Conservation (phyloP, 2,113 vertebrate genomes). For the Sapajus apella region DNA sequence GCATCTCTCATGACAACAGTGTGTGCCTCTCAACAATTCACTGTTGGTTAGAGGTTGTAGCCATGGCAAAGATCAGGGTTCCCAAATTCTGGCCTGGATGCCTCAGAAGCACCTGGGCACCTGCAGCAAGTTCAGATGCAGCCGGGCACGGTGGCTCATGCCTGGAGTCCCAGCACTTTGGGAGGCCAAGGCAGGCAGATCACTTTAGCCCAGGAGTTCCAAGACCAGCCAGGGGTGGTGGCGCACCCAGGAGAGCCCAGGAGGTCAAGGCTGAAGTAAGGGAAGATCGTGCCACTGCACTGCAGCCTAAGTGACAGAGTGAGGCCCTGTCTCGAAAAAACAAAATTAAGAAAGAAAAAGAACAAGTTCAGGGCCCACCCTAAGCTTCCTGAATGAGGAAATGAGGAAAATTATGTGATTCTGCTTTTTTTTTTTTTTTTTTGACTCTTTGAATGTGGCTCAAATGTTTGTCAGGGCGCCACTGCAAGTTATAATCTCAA, state of each 20-base stretch:
- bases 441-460: not conserved
- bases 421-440: not conserved
- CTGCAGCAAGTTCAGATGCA: not conserved
- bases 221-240: too few relatives aligned
- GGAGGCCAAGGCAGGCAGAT: too few relatives aligned
- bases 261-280: too few relatives aligned
- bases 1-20: not conserved
- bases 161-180: too few relatives aligned
- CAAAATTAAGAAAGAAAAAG: rapidly evolving
- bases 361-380: not conserved
- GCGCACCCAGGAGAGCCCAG: too few relatives aligned
- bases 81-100: not conserved
- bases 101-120: not conserved
- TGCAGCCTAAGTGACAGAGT: too few relatives aligned
- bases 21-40: not conserved
- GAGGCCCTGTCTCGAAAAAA: too few relatives aligned
- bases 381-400: not conserved
- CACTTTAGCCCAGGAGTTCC: too few relatives aligned
- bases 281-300: too few relatives aligned
- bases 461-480: not conserved
- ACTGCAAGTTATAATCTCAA: not conserved
- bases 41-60: not conserved
- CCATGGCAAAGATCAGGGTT: not conserved
- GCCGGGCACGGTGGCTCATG: too few relatives aligned
- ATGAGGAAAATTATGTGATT: not conserved